These are phyloP conservation scores for Thereva nobilitata DNA, from an alignment of 2,888 invertebrate genomes.

Conservation along the genomic window DNA sequence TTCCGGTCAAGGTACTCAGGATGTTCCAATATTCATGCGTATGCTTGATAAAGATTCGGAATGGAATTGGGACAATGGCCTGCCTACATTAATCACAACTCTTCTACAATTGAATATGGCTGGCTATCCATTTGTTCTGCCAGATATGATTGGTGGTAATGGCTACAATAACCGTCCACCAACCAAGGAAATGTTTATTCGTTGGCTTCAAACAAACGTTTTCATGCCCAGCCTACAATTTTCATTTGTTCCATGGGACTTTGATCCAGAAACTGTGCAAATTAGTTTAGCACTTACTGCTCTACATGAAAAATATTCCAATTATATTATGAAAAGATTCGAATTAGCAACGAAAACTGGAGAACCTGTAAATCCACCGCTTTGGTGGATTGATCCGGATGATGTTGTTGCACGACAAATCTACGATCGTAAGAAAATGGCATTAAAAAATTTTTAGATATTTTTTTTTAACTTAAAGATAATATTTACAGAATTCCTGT, in stretches of 20 bases:
- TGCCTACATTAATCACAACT: conserved; percentile 69
- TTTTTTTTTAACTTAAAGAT: no score
- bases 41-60: conserved; percentile 74
- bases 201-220: conserved; percentile 75
- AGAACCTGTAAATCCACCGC: conserved; percentile 75
- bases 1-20: conserved; percentile 67
- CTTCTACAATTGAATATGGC: conserved; percentile 58
- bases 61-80: conserved; percentile 68
- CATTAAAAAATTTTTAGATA: no score
- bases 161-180: conserved; percentile 62
- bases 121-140: conserved; percentile 69
- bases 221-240: conserved; percentile 81
- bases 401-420: conserved; percentile 65
- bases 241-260: conserved; percentile 77
- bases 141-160: conserved; percentile 76
- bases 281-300: conserved; percentile 68
- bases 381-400: conserved; percentile 82
- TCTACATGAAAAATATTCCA: conserved; percentile 67
- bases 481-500: conserved; percentile 68
- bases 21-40: conserved; percentile 69
- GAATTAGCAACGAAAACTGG: conserved; percentile 59
- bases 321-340: conserved; percentile 62
- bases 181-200: conserved; percentile 66
- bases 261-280: conserved; percentile 65
- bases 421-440: conserved; percentile 61